These are phyloP conservation scores for Danio albolineatus DNA, from an alignment of 2,797 vertebrate species.

Conservation along the genomic window DNA sequence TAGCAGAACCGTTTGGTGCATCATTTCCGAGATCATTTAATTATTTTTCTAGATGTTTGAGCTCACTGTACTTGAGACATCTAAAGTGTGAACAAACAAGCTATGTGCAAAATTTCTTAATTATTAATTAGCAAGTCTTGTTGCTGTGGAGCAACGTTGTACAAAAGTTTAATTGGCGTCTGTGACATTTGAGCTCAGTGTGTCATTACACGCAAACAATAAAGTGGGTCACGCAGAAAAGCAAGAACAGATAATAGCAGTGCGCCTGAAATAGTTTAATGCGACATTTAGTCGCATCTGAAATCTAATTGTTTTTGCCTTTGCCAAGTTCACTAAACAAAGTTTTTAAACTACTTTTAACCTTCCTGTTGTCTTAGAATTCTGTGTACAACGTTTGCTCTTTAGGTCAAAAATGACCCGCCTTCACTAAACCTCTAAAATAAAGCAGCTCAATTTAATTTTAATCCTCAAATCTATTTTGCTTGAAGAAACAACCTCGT, in stretches of 20 bases:
- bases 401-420: too few species aligned
- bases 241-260: background rate
- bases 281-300: background rate
- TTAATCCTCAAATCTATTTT: too few species aligned
- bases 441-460: too few species aligned
- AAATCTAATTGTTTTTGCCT: background rate
- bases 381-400: too few species aligned
- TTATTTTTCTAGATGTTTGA: background rate
- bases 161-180: conserved; percentile 33
- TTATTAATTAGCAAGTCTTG: conserved; percentile 42
- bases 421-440: too few species aligned
- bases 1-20: background rate
- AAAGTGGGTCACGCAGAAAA: background rate
- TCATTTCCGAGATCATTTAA: background rate
- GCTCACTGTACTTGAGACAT: conserved; percentile 13
- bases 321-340: background rate
- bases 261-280: conserved; percentile 1
- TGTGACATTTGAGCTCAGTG: conserved; percentile 32
- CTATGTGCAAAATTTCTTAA: conserved; percentile 24
- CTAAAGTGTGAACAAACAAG: conserved; percentile 35
- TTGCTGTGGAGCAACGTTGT: conserved; percentile 28
- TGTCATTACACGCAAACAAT: conserved; percentile 22
- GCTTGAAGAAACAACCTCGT: too few species aligned
- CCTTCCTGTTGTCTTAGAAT: background rate
- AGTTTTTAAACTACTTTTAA: background rate